Percentiles rank a stretch among this genome's conserved stretches.
Conservation (phyloP, 2,888 invertebrate genomes). For the Steinernema carpocapsae region DNA sequence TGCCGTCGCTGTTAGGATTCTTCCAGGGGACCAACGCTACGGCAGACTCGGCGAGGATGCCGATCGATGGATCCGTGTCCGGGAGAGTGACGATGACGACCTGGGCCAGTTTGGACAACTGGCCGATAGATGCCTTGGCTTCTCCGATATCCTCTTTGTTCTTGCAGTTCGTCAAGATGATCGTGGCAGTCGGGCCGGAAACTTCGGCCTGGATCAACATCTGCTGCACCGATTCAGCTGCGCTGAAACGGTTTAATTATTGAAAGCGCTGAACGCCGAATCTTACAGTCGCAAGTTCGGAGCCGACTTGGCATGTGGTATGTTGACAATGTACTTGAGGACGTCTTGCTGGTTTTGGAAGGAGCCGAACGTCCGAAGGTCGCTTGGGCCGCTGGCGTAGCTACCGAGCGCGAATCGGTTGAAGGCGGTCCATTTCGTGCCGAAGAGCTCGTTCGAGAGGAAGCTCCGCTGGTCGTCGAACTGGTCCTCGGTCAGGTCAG, state of each 20-base stretch:
- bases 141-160: not conserved
- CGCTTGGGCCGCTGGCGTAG: not conserved
- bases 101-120: not conserved
- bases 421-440: not conserved
- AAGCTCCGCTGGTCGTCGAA: not conserved
- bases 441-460: slow-evolving; percentile 8
- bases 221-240: not conserved
- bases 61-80: not conserved
- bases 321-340: not conserved
- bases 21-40: not conserved
- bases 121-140: not conserved
- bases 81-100: slow-evolving; percentile 18
- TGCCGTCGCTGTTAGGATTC: not conserved
- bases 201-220: not conserved
- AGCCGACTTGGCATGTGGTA: not conserved
- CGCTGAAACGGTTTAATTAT: not conserved
- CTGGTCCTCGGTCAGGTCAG: not conserved
- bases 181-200: not conserved
- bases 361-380: not conserved
- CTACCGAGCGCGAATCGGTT: not conserved
- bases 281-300: not conserved
- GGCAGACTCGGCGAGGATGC: not conserved
- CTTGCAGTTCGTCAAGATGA: not conserved
- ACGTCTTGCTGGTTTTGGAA: not conserved
- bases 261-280: not conserved